Evolutionary conservation across 2,797 vertebrate species (phyloP), one percentile per base, ranked within the genome.

Genomic region (Hyperoplus immaculatus): DNA sequence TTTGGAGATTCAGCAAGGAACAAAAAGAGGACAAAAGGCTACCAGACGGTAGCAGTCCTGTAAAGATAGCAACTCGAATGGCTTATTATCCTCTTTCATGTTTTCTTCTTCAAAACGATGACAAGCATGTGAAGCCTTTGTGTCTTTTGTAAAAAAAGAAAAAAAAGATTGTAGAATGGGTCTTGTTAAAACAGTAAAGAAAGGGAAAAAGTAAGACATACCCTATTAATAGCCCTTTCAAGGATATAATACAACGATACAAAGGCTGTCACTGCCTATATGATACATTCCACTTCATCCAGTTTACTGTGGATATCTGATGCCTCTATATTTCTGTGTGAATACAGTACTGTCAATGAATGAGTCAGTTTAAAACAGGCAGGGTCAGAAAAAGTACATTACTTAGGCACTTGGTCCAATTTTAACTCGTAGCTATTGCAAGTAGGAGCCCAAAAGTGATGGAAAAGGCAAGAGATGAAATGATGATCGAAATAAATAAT

Each of bases 361-460:
- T 46, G 41, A 59, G 58, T 63, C 58, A 54, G n/a, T 55, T 69
- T 3, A 29, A 43, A 68, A 53, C 15, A 61, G 58, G 18, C 8
- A 2, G 50, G 1, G 29, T 38, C 0, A 10, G 47, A 72, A 80
- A 75, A 78, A 50, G 15, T 61, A 64, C 57, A 70, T 69, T 51
- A 55, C 15, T 15, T 11, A 16, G 54, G 12, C 54, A 76, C 50
- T 68, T 56, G 63, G 18, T n/a, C 41, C 46, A 50, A 9, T 55
- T n/a, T 18, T 29, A 29, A 18, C 49, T 58, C 29, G 49, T 21
- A 10, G 16, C 29, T 29, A n/a, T 4, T n/a, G 9, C 38, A 15
- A 4, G 18, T 8, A 11, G 4, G 42, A 36, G 21, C 4, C 9
- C 5, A 14, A 18, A 61, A 62, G 50, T 13, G 50, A 76, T 60